Conservation (phyloP, 1,140 invertebrate genomes). For the Phymorhynchus buccinoides region DNA sequence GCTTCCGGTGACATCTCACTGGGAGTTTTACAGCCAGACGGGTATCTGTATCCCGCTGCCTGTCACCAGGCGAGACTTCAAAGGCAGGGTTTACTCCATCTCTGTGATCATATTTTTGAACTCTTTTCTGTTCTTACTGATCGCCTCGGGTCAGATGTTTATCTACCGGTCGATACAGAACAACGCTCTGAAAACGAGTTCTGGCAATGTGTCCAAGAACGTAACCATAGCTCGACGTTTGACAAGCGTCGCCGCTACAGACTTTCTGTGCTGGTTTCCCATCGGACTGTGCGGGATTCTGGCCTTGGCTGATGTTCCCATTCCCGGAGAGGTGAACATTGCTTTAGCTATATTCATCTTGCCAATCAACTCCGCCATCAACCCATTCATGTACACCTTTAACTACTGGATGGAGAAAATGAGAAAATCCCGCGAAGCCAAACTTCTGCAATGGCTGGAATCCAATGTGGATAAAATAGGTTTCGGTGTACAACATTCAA, state of each 20-base stretch:
- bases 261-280: slow-evolving; percentile 16
- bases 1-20: not conserved
- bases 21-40: slow-evolving; percentile 15
- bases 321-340: not conserved
- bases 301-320: not conserved
- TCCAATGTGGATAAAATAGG: too few species aligned
- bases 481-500: too few species aligned
- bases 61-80: not conserved
- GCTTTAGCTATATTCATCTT: not conserved
- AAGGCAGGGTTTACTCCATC: not conserved
- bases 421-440: not conserved
- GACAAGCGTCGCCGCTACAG: not conserved
- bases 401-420: not conserved
- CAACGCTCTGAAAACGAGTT: not conserved
- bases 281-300: not conserved
- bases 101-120: not conserved
- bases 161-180: not conserved
- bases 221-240: not conserved
- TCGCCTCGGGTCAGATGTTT: not conserved
- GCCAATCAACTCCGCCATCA: not conserved
- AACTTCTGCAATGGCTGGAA: not conserved
- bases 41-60: slow-evolving; percentile 3
- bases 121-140: not conserved
- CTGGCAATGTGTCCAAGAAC: not conserved
- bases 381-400: not conserved